Evolutionary conservation across 2,113 vertebrate genomes (phyloP).

Genomic region (Galemys pyrenaicus): DNA sequence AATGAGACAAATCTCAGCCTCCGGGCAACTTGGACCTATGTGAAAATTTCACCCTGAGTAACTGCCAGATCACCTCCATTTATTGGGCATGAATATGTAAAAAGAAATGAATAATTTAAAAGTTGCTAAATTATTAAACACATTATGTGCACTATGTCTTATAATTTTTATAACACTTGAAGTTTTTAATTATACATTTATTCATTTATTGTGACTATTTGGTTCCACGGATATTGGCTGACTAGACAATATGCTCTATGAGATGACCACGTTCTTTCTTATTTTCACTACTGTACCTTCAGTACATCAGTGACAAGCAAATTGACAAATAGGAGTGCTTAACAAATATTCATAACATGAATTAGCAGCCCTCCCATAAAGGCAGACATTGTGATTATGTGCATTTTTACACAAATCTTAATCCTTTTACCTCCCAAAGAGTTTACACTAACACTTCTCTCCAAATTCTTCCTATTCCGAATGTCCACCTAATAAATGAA

Average conservation of each 20-base stretch:
- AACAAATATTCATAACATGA: neutral
- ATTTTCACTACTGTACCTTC: neutral
- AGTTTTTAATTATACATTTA: neutral
- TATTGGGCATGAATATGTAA: neutral
- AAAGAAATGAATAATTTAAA: neutral
- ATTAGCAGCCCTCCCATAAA: neutral
- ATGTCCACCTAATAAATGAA: neutral
- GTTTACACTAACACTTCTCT: neutral
- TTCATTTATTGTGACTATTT: neutral
- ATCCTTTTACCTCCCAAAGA: neutral
- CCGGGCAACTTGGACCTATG: neutral
- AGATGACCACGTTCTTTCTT: neutral
- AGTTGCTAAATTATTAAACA: too few relatives aligned
- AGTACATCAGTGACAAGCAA: neutral
- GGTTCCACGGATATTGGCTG: neutral
- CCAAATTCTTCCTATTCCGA: neutral
- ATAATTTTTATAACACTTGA: neutral
- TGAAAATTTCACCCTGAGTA: neutral
- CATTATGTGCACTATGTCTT: neutral
- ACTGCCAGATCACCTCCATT: neutral
- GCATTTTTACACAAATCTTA: neutral
- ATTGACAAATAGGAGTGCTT: neutral
- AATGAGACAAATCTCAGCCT: neutral
- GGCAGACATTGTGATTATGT: neutral
- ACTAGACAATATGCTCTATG: neutral